Evolutionary conservation across 2,797 vertebrate species (phyloP).

Genomic region (Discoglossus pictus): DNA sequence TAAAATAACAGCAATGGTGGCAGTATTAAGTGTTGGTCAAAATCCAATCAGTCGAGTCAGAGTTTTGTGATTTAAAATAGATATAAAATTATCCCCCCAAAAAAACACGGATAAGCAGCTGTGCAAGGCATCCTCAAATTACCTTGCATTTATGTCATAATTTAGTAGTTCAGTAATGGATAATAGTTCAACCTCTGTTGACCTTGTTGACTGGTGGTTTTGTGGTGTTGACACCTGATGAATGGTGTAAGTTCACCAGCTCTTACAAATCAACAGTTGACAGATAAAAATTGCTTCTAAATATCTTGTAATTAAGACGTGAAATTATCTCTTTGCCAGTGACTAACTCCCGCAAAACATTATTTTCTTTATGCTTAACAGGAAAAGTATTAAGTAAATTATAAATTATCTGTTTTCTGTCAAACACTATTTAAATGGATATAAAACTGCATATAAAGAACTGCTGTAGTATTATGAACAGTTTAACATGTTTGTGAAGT

Average conservation of each 20-base stretch:
- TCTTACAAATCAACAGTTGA: slow-evolving; percentile 9
- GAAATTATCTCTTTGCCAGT: neutral
- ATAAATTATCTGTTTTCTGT: too few relatives aligned
- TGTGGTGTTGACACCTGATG: slow-evolving; percentile 37
- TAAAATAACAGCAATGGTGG: too few relatives aligned
- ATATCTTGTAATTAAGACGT: neutral
- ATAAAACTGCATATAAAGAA: too few relatives aligned
- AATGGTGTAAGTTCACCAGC: slow-evolving; percentile 13
- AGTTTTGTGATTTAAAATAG: too few relatives aligned
- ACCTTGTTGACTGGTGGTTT: slow-evolving; percentile 25
- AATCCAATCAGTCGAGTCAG: too few relatives aligned
- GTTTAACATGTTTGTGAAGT: too few relatives aligned
- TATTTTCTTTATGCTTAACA: too few relatives aligned
- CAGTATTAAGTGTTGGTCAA: too few relatives aligned
- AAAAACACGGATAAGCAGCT: neutral
- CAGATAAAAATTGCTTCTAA: neutral
- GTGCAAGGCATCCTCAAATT: slow-evolving; percentile 8
- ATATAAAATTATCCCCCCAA: too few relatives aligned
- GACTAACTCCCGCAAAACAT: neutral
- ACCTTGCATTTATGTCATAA: neutral
- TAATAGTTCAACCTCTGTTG: neutral
- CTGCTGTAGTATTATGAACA: too few relatives aligned
- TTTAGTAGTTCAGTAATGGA: slow-evolving; percentile 1
- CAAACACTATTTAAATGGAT: too few relatives aligned
- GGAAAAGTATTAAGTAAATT: too few relatives aligned